phyloP scores from a whole-genome alignment of 2,113 vertebrate species.

The Uria lomvia region DNA sequence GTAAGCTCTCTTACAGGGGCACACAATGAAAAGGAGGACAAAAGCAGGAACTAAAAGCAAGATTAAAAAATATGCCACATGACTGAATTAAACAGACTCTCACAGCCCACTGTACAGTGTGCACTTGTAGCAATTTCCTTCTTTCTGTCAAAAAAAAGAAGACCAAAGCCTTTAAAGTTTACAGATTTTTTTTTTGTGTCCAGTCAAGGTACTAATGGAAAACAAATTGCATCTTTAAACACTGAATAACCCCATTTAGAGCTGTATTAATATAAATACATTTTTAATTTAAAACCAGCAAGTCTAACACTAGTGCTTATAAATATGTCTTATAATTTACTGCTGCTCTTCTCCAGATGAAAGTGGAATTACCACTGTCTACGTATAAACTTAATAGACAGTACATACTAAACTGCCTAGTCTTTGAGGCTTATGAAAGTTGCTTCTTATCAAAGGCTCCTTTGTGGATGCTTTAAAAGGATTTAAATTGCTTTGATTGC shows the following conservation, averaged over 20 bases:
- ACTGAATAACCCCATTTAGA: slow-evolving; percentile 35
- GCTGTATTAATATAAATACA: slow-evolving; percentile 17
- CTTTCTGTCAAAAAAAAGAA: not conserved
- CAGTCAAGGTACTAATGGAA: slow-evolving; percentile 18
- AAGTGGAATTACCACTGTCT: slow-evolving; percentile 46
- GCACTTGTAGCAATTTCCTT: not conserved
- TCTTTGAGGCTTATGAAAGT: slow-evolving; percentile 56
- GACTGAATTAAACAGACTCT: not conserved
- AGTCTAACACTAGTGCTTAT: not conserved
- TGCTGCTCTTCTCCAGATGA: slow-evolving; percentile 6
- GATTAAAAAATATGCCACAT: not conserved
- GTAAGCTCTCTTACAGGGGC: not conserved
- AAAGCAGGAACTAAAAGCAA: not conserved
- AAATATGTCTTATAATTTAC: slow-evolving; percentile 32
- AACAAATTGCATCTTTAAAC: slow-evolving; percentile 26
- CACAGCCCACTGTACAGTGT: not conserved
- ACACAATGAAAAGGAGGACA: not conserved
- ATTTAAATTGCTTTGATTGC: slow-evolving; percentile 64
- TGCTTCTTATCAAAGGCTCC: slow-evolving; percentile 54
- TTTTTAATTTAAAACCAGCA: slow-evolving; percentile 33
- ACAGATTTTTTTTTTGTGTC: not conserved
- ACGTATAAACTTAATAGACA: slow-evolving; percentile 40
- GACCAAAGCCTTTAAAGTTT: not conserved
- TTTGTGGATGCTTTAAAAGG: slow-evolving; percentile 57
- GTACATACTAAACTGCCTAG: not conserved